Evolutionary conservation across 2,113 vertebrate species (phyloP), one percentile per base, ranked within the genome.

Genomic region (Entelurus aequoreus): DNA sequence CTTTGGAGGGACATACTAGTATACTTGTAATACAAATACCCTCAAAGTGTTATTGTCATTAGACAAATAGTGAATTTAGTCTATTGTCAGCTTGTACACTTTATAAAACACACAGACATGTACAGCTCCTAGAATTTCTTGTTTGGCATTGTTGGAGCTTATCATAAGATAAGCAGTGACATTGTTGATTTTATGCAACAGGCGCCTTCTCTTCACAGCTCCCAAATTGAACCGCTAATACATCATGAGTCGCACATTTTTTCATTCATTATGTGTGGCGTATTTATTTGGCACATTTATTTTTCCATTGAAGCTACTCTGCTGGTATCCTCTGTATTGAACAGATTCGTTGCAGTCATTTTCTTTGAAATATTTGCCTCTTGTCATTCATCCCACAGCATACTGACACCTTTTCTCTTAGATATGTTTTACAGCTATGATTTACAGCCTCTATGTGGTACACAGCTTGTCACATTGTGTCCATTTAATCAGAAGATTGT

Each of bases 371-470:
- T 19, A 6, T 21, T 1, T 65, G 52, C 55, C 56, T 52, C 6
- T 50, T 55, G 60, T 65, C 72, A 68, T 70, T 79, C 55, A 65
- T 50, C 38, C 5, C 11, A 51, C 1, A 11, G 37, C 52, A 63
- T 46, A 69, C 38, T 12, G 16, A 38, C 15, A 71, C 36, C 62
- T 61, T 47, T 71, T 69, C 38, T 28, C 28, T 28, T 28, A 28
- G 28, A 28, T 28, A 28, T 48, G 21, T n/a, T 55, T 51, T 19
- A 75, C 36, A 44, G 60, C 59, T 35, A 19, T 63, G 74, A 54
- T 70, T 71, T 62, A 52, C 13, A 2, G n/a, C 38, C 19, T 55
- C 6, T 67, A 36, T 54, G 40, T n/a, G 62, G 36, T 6, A 11
- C 1, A 28, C 47, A 48, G 61, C 11, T 36, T 63, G 28, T 56